Evolutionary conservation across 2,797 vertebrate genomes (phyloP), one percentile per base, ranked within the genome.

Genomic region (Limnodromus scolopaceus): DNA sequence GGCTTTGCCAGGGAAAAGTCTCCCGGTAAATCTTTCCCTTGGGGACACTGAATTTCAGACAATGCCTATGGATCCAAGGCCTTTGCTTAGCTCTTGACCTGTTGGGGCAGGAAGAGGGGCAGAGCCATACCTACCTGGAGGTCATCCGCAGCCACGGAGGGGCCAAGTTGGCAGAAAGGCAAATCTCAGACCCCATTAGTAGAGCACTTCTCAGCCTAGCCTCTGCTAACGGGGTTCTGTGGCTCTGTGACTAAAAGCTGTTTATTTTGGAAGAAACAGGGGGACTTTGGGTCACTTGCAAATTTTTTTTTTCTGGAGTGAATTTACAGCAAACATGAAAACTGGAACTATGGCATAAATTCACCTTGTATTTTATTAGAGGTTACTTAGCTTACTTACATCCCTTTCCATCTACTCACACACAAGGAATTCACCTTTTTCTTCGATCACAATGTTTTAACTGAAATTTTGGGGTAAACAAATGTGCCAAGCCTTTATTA

Each of bases 401-500:
- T 41, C 70, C 39, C 41, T 94, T 96, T 97, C 84, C 45, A 10
- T 96, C 96, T 93, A 82, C 83, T 91, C 95, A 84, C 71, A 89
- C 79, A 86, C 49, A 75, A 93, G 91, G 57, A 91, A 92, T 94
- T 95, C 93, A 69, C 86, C 78, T 95, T 93, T 95, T 96, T 92
- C 66, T 80, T 93, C 60, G 43, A 79, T 61, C 87, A 93, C 82
- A 89, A 55, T 76, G 82, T 94, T 97, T 97, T 96, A 97, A 97
- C 94, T 97, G 95, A 97, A 96, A 96, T 96, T 91, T 96, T 77
- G 87, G 89, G 83, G 91, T 95, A 97, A 97, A 97, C 87, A 97
- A 94, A 94, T 34, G 10, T 94, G 92, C 89, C 22, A 95, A 91
- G 86, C 92, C 92, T 97, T 98, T 97, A 98, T 98, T 98, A 98